Percentiles rank a stretch among this genome's conserved stretches.
Conservation (phyloP, 2,113 vertebrate genomes). For the Paradoxurus hermaphroditus region DNA sequence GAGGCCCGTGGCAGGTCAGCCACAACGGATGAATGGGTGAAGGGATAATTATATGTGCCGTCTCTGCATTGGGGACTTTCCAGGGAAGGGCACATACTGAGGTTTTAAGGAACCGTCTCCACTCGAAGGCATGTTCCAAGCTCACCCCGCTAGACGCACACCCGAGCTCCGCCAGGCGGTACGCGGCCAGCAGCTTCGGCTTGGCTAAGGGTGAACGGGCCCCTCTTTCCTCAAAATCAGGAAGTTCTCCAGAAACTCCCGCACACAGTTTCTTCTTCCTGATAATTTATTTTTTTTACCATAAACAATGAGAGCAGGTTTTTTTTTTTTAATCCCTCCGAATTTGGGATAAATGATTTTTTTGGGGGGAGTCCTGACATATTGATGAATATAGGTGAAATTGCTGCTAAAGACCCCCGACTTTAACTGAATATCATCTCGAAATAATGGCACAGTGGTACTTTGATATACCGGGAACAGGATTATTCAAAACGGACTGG, state of each 20-base stretch:
- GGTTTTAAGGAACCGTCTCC: no score
- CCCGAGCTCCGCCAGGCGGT: fast-evolving
- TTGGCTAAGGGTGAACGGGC: fast-evolving
- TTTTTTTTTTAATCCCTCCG: neutral
- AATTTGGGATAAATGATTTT: neutral
- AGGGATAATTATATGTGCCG: no score
- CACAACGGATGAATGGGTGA: neutral
- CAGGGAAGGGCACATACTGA: neutral
- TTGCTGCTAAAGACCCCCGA: neutral
- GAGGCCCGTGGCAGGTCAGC: fast-evolving
- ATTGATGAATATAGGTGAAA: neutral
- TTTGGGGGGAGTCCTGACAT: neutral
- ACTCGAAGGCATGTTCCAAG: no score
- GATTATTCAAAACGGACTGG: neutral
- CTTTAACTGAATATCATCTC: neutral
- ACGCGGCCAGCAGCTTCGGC: no score
- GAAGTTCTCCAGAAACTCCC: neutral
- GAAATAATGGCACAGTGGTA: neutral
- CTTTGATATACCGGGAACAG: neutral
- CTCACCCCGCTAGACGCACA: fast-evolving
- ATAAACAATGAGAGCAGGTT: neutral
- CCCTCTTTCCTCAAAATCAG: neutral
- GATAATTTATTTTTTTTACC: neutral
- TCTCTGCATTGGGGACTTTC: neutral
- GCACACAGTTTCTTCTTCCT: neutral